phyloP scores from a whole-genome alignment of 2,113 vertebrate species.

The Sinocyclocheilus maitianheensis region DNA sequence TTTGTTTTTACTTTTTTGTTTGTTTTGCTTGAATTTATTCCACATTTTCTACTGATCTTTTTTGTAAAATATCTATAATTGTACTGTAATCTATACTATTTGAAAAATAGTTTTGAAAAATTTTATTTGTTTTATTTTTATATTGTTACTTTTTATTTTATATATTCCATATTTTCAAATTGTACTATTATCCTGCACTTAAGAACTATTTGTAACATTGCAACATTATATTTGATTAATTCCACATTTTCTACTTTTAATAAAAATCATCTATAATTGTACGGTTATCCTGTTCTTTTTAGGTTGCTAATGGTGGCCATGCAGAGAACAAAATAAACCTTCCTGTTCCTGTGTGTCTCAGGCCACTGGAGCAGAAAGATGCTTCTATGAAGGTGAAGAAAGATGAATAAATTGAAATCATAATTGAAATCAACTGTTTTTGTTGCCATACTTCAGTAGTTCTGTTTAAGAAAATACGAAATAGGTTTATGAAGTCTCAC shows the following conservation, averaged over 20 bases:
- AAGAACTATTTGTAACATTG: not conserved
- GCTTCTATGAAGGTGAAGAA: slow-evolving; percentile 90
- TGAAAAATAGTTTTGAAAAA: too few relatives aligned
- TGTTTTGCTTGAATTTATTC: not conserved
- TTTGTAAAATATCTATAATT: too few relatives aligned
- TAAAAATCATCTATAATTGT: not conserved
- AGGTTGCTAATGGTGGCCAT: slow-evolving; percentile 81
- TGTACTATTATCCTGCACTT: not conserved
- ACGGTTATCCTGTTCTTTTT: not conserved
- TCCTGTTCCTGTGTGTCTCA: slow-evolving; percentile 93
- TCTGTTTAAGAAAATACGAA: not conserved
- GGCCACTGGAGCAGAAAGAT: slow-evolving; percentile 93
- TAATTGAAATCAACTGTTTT: not conserved
- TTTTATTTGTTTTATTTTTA: not conserved
- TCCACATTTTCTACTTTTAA: not conserved
- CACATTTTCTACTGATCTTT: not conserved
- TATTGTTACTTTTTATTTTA: not conserved
- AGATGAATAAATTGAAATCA: not conserved
- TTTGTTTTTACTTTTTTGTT: too few relatives aligned
- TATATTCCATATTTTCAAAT: not conserved
- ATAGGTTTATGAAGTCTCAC: not conserved
- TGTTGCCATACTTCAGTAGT: not conserved
- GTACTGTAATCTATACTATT: too few relatives aligned
- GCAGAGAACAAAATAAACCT: slow-evolving; percentile 91
- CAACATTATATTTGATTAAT: not conserved